Base-by-base conservation (phyloP, 2,888 invertebrate species). In the Ornithoptera priamus region DNA sequence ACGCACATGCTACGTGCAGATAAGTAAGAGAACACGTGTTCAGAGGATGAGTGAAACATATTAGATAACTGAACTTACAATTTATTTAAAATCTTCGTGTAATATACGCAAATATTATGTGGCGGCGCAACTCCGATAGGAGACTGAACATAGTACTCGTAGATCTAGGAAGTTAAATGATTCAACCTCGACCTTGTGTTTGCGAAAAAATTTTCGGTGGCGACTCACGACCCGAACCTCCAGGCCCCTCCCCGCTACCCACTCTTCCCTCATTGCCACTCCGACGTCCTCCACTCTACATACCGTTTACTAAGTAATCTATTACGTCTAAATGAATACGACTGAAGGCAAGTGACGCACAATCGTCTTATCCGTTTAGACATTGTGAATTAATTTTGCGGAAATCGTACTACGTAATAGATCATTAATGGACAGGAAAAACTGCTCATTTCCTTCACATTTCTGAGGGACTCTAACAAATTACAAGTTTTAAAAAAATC, bases 121-220 rank as follows among this genome's bases (percentile, higher is more conserved):
- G 77, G 76, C 76, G 77, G 75, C 77, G 76, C 72, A 74, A 20
- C 30, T 56, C 8, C 42, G 56, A 30, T 15, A 72, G 75, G 75
- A 81, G 78, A 79, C 75, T 83, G 80, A 82, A 83, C 80, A 79
- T 78, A 76, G 76, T 30, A 5, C 30, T 30, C 30, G 30, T 78
- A 84, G 86, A 85, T 88, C 89, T 89, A 91, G 92, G 92, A 92
- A 92, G 90, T 91, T 87, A 89, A 91, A 81, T 83, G 84, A 83
- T 86, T 80, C 80, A 85, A 85, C 91, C 92, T 90, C 88, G 89
- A 90, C 90, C 91, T 91, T 92, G 89, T 81, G 75, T 81, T 80
- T 86, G 89, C 88, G 87, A 90, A 91, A 89, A 88, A 91, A 86
- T 87, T 88, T 89, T 90, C 84, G 85, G 82, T 83, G 78, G 74